phyloP scores from a whole-genome alignment of 1,140 invertebrate species.

The Magallana angulata region DNA sequence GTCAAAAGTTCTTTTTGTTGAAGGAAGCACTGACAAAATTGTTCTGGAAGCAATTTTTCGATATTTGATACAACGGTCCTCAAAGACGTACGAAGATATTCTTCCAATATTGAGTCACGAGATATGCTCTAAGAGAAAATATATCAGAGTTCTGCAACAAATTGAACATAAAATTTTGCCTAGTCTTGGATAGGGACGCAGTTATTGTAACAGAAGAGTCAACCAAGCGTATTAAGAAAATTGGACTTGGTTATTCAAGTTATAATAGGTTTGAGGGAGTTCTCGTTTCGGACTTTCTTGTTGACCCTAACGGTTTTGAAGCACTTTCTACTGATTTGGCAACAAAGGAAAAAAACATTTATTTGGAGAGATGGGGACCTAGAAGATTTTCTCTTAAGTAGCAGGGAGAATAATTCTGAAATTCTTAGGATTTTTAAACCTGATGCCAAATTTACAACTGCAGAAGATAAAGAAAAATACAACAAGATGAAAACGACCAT shows the following conservation, averaged over 20 bases:
- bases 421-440: not conserved
- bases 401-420: not conserved
- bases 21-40: not conserved
- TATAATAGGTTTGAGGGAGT: not conserved
- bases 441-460: no score
- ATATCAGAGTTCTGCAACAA: not conserved
- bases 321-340: not conserved
- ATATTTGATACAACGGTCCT: not conserved
- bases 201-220: not conserved
- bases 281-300: not conserved
- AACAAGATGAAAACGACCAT: no score
- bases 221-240: no score
- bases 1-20: not conserved
- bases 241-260: not conserved
- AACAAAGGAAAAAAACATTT: not conserved
- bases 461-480: no score
- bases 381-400: not conserved
- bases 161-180: not conserved
- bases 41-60: not conserved
- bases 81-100: not conserved
- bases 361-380: conserved; percentile 1
- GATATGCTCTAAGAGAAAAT: not conserved
- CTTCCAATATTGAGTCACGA: not conserved
- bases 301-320: not conserved
- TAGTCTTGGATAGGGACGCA: not conserved